Percentiles rank a stretch among this genome's conserved stretches.
Evolutionary conservation across 2,888 invertebrate species (phyloP).

Genomic region (Mactromeris polynyma): DNA sequence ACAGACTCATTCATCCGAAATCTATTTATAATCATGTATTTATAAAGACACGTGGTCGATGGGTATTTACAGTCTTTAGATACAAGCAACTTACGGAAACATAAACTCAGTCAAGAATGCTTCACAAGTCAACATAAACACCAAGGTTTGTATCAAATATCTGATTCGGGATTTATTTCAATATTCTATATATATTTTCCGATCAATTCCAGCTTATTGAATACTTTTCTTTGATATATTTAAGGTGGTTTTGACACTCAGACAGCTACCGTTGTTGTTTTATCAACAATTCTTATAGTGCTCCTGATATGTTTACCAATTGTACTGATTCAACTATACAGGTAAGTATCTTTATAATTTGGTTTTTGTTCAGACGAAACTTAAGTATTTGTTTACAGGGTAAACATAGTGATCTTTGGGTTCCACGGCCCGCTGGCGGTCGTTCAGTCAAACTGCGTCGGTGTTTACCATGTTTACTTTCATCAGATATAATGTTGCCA

Average conservation of each 20-base stretch:
- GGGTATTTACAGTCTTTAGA: background rate
- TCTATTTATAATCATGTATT: too few relatives aligned
- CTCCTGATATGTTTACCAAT: background rate
- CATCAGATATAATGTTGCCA: background rate
- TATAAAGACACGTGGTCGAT: too few relatives aligned
- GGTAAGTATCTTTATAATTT: background rate
- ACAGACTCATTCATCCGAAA: too few relatives aligned
- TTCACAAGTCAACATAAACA: background rate
- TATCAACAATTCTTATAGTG: background rate
- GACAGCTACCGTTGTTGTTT: background rate
- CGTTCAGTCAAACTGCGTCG: background rate
- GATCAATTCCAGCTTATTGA: background rate
- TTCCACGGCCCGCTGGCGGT: background rate
- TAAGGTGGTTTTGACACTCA: background rate
- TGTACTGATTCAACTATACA: background rate
- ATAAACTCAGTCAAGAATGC: background rate
- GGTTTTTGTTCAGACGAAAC: background rate
- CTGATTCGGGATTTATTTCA: background rate
- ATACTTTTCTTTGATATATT: background rate
- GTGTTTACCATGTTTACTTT: too few relatives aligned
- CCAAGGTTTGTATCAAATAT: too few relatives aligned
- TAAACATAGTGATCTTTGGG: background rate
- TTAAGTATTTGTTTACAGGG: background rate
- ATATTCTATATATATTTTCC: background rate
- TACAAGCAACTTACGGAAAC: background rate